These are phyloP conservation scores for Tricholaema leucomelas DNA, from an alignment of 2,113 vertebrate genomes.

Conservation along the genomic window DNA sequence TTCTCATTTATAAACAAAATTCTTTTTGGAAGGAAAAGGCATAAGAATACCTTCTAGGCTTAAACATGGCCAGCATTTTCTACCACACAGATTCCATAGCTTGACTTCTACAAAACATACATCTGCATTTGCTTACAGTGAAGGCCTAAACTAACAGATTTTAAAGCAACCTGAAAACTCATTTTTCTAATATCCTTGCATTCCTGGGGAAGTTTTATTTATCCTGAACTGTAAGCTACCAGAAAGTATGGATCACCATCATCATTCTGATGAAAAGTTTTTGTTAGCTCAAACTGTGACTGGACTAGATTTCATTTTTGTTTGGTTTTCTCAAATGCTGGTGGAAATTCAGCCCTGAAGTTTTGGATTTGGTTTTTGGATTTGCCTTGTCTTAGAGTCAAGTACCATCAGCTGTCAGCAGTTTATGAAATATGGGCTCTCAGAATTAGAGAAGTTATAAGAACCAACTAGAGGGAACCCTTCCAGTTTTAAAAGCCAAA, in stretches of 20 bases:
- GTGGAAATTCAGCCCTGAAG: not conserved
- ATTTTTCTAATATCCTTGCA: not conserved
- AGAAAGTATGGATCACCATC: not conserved
- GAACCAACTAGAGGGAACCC: not conserved
- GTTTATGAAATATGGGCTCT: not conserved
- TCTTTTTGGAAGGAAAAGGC: not conserved
- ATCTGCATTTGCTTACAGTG: not conserved
- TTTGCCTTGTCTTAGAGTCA: not conserved
- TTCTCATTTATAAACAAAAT: not conserved
- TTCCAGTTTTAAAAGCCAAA: not conserved
- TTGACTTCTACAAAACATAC: accelerated
- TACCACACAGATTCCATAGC: not conserved
- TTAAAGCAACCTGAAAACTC: not conserved
- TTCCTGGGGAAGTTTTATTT: not conserved
- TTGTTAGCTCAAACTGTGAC: not conserved
- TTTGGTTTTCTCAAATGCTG: not conserved
- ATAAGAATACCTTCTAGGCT: not conserved
- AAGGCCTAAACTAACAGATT: not conserved
- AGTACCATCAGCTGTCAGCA: not conserved
- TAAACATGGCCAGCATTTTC: not conserved
- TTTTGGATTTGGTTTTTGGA: not conserved
- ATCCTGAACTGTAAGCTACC: not conserved
- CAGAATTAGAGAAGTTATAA: not conserved
- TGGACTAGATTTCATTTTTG: not conserved
- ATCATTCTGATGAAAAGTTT: not conserved